Conservation (phyloP, 2,888 invertebrate genomes). For the Ormyrus thymus region DNA sequence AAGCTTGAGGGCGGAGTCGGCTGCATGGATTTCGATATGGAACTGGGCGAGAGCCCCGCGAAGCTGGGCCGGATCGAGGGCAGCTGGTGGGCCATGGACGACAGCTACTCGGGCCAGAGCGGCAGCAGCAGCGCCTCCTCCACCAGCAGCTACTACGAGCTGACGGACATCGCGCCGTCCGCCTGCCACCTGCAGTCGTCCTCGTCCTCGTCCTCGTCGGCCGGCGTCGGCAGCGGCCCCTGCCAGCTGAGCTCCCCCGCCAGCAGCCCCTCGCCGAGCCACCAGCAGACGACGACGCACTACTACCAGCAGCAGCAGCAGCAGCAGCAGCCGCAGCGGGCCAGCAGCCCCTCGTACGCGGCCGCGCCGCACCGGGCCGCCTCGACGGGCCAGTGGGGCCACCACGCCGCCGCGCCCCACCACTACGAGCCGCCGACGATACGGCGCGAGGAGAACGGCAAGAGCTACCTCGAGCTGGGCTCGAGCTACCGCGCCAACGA, state of each 20-base stretch:
- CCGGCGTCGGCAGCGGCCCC: constrained; percentile 55
- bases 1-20: constrained; percentile 78
- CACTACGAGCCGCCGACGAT: constrained; percentile 82
- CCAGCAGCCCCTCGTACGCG: constrained; percentile 1
- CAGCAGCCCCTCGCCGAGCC: constrained; percentile 3
- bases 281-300: constrained; percentile 40
- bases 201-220: too few species aligned
- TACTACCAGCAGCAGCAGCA: constrained; percentile 57
- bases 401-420: constrained; percentile 63
- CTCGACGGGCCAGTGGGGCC: constrained; percentile 69
- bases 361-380: constrained; percentile 62
- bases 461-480: constrained; percentile 91
- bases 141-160: constrained; percentile 68
- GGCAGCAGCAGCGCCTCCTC: constrained; percentile 54
- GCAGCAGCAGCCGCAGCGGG: constrained; percentile 56
- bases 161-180: constrained; percentile 66
- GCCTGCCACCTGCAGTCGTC: constrained; percentile 66
- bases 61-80: constrained; percentile 76
- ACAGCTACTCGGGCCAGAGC: constrained; percentile 64
- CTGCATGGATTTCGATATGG: constrained; percentile 76
- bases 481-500: constrained; percentile 74
- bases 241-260: constrained; percentile 64
- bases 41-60: constrained; percentile 78
- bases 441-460: constrained; percentile 91
- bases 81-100: constrained; percentile 74